Evolutionary conservation across 1,140 invertebrate genomes (phyloP), one percentile per base, ranked within the genome.

Genomic region (Antheraea pernyi): DNA sequence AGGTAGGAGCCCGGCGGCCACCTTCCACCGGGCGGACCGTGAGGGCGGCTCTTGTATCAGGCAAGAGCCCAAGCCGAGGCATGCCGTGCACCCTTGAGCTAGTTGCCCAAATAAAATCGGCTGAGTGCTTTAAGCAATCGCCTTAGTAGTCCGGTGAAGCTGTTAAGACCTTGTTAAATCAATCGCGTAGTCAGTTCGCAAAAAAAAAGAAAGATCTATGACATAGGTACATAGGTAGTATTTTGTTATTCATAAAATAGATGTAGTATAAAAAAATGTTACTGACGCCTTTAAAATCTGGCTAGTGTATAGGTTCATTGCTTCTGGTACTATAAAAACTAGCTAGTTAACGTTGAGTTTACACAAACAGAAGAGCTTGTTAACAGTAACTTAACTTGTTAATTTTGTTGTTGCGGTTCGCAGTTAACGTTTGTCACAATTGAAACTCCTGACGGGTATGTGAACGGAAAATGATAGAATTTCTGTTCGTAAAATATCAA

Each of bases 301-400:
- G 46, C 10, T 30, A 30, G 72, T 76, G 75, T 76, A 76, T 72
- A 75, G 73, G 71, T 69, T 73, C 77, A 75, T 71, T 72, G 74
- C 72, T 71, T 82, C 81, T 77, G 82, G 70, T 76, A 76, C 70
- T 75, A 79, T 84, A 88, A 89, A 88, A 90, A 90, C 82, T 79
- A 85, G 84, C 80, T 90, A 85, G 88, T 90, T 88, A 89, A 83
- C 65, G 76, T 7, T 3, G 76, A 89, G 83, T 89, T 88, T 88
- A 90, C 84, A 86, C 83, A 83, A 86, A 88, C 85, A 87, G 72
- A 76, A 78, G 68, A 72, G 85, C 83, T 88, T 86, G 88, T 88
- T 90, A 89, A 89, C 86, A 85, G 85, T 87, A 87, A 89, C 74
- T 81, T 78, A 78, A 77, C 84, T 90, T 86, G 86, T 86, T 90